phyloP scores from a whole-genome alignment of 1,140 invertebrate species.

The Ceratosolen solmsi region DNA sequence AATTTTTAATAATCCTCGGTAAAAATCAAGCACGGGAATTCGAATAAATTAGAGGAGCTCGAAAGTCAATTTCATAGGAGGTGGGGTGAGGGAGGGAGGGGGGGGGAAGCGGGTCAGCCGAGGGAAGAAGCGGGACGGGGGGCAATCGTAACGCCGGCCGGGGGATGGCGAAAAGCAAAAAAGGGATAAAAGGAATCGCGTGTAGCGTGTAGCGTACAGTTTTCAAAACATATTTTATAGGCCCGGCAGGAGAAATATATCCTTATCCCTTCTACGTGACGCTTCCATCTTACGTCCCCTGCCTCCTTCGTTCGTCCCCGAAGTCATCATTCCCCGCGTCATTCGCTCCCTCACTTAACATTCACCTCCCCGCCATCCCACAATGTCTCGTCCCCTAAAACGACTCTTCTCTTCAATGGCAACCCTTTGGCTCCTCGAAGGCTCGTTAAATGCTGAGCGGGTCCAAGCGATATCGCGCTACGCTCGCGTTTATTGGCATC shows the following conservation, averaged over 20 bases:
- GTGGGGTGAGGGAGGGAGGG: not conserved
- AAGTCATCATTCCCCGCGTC: too few species aligned
- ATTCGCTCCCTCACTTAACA: too few species aligned
- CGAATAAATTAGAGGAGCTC: conserved; percentile 17
- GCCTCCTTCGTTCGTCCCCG: too few species aligned
- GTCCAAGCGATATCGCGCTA: conserved; percentile 13
- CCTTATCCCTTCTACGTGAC: not conserved
- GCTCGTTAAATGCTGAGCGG: conserved; percentile 11
- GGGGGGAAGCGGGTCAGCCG: too few species aligned
- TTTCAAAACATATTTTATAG: conserved; percentile 27
- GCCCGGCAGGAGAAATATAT: conserved; percentile 19
- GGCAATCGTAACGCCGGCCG: too few species aligned
- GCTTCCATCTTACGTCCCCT: not conserved
- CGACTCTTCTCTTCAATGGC: conserved; percentile 20
- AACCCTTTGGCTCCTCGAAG: not conserved
- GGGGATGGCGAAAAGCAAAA: not conserved
- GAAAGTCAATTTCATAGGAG: conserved; percentile 4
- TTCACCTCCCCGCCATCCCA: not conserved
- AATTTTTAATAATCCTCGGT: conserved; percentile 13
- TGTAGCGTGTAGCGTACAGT: conserved; percentile 10
- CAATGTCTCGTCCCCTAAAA: not conserved
- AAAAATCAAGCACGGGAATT: conserved; percentile 15
- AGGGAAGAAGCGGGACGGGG: not conserved
- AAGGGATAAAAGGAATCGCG: conserved; percentile 3
- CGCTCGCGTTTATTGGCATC: conserved; percentile 22